A percentile compares a stretch with the other conserved stretches of the same genome.
These are phyloP conservation scores for Sisyra nigra DNA, from an alignment of 2,888 invertebrate genomes.

Conservation along the genomic window DNA sequence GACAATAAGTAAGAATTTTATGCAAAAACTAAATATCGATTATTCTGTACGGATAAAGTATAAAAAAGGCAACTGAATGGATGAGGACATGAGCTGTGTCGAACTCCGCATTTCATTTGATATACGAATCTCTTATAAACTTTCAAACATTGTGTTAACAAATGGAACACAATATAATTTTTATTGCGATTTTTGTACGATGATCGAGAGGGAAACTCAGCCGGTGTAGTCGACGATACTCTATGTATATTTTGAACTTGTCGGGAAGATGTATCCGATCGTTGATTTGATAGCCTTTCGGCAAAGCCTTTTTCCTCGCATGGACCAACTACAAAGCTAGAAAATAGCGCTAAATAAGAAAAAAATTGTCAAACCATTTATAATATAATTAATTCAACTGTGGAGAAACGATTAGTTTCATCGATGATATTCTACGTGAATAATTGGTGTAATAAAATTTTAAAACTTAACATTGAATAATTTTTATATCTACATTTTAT, in stretches of 20 bases:
- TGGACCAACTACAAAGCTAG: conserved; percentile 42
- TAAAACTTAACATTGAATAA: too few relatives aligned
- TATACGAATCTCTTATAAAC: conserved; percentile 29
- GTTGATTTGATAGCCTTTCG: conserved; percentile 17
- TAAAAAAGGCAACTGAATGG: conserved; percentile 43
- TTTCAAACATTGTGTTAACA: conserved; percentile 26
- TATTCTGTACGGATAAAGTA: conserved; percentile 29
- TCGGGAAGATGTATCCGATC: conserved; percentile 19
- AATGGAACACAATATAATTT: conserved; percentile 22
- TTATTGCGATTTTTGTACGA: conserved; percentile 7
- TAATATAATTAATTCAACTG: not conserved
- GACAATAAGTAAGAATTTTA: conserved; percentile 4
- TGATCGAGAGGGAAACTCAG: conserved; percentile 5
- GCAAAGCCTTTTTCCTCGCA: conserved; percentile 35
- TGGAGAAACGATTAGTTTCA: too few relatives aligned
- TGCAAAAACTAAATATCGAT: conserved; percentile 1
- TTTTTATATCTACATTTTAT: too few relatives aligned
- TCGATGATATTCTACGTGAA: too few relatives aligned
- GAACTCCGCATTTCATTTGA: conserved; percentile 31
- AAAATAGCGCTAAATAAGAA: conserved; percentile 8
- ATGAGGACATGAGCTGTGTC: conserved; percentile 40
- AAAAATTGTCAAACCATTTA: not conserved
- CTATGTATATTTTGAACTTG: conserved; percentile 14
- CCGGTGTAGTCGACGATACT: not conserved
- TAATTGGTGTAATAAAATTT: too few relatives aligned